Percentiles rank a stretch among this genome's conserved stretches.
Evolutionary conservation across 2,797 vertebrate species (phyloP).

Genomic region (Champsocephalus esox): DNA sequence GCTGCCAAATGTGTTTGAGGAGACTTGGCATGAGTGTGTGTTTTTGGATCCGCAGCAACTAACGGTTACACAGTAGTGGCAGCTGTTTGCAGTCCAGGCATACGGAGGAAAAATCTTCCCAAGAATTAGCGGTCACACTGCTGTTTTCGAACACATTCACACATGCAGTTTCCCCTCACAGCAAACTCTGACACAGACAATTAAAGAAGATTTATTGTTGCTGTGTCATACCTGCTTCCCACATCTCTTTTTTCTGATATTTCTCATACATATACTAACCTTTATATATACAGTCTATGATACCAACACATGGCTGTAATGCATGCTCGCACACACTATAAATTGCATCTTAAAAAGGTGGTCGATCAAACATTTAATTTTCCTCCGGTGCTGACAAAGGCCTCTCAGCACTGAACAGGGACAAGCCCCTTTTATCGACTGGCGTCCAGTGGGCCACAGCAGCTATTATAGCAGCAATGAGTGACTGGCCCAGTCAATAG

Average conservation of each 20-base stretch:
- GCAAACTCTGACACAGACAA: constrained; percentile 26
- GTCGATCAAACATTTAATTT: constrained; percentile 84
- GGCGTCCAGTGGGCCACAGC: constrained; percentile 66
- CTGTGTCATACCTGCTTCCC: constrained; percentile 34
- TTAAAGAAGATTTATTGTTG: constrained; percentile 53
- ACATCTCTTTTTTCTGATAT: constrained; percentile 7
- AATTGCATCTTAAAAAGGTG: constrained; percentile 65
- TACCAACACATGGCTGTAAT: background rate
- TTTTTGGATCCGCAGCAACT: constrained; percentile 40
- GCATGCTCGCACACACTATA: constrained; percentile 19
- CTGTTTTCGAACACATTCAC: constrained; percentile 4
- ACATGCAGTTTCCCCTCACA: constrained; percentile 1
- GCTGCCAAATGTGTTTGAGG: constrained; percentile 40
- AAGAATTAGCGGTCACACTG: constrained; percentile 54
- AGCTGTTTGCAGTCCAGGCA: constrained; percentile 61
- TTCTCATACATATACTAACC: constrained; percentile 2
- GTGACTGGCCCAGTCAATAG: constrained; percentile 80
- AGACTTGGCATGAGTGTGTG: constrained; percentile 46
- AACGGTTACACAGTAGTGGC: constrained; percentile 41
- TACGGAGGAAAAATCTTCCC: constrained; percentile 36
- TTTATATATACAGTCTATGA: too few relatives aligned
- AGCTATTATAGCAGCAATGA: constrained; percentile 82
- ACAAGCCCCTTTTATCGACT: constrained; percentile 80
- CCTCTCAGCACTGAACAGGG: constrained; percentile 70
- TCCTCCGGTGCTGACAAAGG: constrained; percentile 78